phyloP scores from a whole-genome alignment of 2,113 vertebrate genomes.

The Capra hircus region DNA sequence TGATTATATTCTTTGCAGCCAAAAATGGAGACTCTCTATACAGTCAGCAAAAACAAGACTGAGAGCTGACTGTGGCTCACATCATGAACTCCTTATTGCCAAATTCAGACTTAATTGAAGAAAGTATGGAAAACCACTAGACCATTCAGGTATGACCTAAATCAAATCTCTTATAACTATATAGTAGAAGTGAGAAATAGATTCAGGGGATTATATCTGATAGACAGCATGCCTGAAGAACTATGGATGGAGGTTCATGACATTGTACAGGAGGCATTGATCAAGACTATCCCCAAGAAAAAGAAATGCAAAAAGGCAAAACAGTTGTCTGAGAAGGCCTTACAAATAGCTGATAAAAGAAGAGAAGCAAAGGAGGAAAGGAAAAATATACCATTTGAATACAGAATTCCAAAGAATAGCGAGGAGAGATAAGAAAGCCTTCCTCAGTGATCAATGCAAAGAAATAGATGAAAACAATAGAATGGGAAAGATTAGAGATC shows the following conservation, averaged over 20 bases:
- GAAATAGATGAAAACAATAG: background rate
- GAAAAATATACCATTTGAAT: background rate
- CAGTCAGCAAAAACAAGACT: background rate
- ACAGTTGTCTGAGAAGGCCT: background rate
- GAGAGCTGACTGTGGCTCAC: background rate
- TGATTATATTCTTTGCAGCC: background rate
- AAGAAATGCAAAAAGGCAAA: background rate
- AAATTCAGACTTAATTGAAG: background rate
- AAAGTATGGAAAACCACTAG: background rate
- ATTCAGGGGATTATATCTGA: background rate
- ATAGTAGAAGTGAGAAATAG: background rate
- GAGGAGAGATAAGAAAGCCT: background rate
- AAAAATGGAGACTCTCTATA: background rate
- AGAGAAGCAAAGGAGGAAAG: background rate
- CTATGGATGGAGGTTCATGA: background rate
- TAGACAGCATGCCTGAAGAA: background rate
- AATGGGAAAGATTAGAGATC: background rate
- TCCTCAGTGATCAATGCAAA: background rate
- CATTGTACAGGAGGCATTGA: background rate
- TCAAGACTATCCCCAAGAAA: background rate
- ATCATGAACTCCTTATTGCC: background rate
- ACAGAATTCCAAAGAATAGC: background rate
- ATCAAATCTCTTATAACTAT: background rate
- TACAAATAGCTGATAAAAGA: background rate
- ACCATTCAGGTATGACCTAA: background rate